phyloP scores from a whole-genome alignment of 2,888 invertebrate species.

The Melitaea athalia region DNA sequence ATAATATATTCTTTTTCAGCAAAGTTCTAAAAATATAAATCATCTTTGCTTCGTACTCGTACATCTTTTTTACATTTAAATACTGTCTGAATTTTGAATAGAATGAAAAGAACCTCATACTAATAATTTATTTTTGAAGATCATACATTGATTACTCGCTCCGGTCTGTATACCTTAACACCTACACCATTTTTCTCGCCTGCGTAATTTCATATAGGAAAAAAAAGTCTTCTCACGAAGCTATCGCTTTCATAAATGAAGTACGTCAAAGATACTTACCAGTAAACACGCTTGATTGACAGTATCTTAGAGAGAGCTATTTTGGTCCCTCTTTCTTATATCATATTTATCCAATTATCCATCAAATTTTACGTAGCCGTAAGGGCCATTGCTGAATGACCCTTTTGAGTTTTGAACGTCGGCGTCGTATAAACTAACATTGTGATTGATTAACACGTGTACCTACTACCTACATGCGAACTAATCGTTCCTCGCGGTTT shows the following conservation, averaged over 20 bases:
- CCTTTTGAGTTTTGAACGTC: not conserved
- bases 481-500: too few species aligned
- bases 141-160: conserved; percentile 17
- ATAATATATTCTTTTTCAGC: too few species aligned
- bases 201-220: conserved; percentile 19
- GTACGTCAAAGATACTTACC: conserved; percentile 20
- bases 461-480: too few species aligned
- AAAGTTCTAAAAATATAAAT: too few species aligned
- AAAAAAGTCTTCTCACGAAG: conserved; percentile 2
- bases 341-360: not conserved
- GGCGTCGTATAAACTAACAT: not conserved
- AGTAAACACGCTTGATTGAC: conserved; percentile 14
- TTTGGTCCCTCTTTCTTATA: not conserved
- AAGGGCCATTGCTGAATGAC: not conserved
- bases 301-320: conserved; percentile 9
- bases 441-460: too few species aligned
- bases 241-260: conserved; percentile 21
- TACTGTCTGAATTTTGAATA: not conserved
- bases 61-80: too few species aligned
- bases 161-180: conserved; percentile 12
- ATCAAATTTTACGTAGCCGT: not conserved
- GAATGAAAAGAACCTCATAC: not conserved
- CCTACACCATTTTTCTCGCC: conserved; percentile 14
- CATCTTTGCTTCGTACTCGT: too few species aligned
- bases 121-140: not conserved